These are phyloP conservation scores for Ellobium chinense DNA, from an alignment of 2,888 invertebrate genomes.

Conservation along the genomic window DNA sequence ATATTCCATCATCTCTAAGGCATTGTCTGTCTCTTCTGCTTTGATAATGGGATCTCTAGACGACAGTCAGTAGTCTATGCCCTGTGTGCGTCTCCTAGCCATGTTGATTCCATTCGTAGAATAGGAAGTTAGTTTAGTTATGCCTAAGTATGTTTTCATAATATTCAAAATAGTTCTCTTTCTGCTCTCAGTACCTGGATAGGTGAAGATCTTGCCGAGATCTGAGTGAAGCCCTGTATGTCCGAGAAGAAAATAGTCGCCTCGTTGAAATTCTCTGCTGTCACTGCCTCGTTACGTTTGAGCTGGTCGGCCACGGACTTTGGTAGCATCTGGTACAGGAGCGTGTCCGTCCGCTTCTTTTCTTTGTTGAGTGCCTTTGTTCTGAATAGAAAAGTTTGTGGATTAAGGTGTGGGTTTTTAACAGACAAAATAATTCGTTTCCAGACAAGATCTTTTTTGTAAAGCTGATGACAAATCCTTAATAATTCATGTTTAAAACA, in stretches of 20 bases:
- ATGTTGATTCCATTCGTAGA: too few relatives aligned
- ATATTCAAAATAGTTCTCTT: background rate
- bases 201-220: conserved; percentile 64
- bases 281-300: conserved; percentile 61
- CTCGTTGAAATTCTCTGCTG: conserved; percentile 61
- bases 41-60: too few relatives aligned
- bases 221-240: conserved; percentile 68
- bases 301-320: conserved; percentile 63
- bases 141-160: background rate
- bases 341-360: conserved; percentile 64
- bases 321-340: conserved; percentile 68
- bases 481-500: background rate
- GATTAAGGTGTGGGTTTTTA: too few relatives aligned
- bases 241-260: conserved; percentile 68
- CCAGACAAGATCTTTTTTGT: too few relatives aligned
- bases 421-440: too few relatives aligned
- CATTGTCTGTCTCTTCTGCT: too few relatives aligned
- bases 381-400: too few relatives aligned
- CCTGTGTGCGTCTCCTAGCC: too few relatives aligned
- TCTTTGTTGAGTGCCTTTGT: conserved; percentile 64
- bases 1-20: too few relatives aligned
- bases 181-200: conserved; percentile 58
- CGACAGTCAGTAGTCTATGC: too few relatives aligned
- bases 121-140: too few relatives aligned
- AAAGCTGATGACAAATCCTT: too few relatives aligned